phyloP scores from a whole-genome alignment of 2,888 invertebrate genomes.

The Aradus depressus region DNA sequence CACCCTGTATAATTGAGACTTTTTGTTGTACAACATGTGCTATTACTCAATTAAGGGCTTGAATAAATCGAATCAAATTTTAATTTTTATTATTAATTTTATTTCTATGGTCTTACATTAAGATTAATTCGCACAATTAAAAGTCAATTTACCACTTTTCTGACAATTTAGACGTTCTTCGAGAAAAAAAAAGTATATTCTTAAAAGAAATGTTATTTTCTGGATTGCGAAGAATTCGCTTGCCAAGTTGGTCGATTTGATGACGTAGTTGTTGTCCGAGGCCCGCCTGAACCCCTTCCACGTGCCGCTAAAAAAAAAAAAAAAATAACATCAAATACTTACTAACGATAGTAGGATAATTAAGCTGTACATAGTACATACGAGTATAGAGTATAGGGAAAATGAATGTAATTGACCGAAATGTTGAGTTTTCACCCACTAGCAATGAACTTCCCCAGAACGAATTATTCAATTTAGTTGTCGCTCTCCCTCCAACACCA shows the following conservation, averaged over 20 bases:
- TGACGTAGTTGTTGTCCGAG: conserved; percentile 13
- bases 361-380: neutral
- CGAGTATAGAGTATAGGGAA: no score
- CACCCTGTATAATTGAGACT: no score
- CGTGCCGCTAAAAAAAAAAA: conserved; percentile 20
- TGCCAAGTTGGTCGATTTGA: conserved; percentile 20
- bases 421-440: neutral
- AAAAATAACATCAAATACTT: neutral
- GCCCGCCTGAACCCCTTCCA: conserved; percentile 20
- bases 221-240: conserved; percentile 4
- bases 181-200: neutral
- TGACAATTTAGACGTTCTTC: no score
- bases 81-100: no score
- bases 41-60: no score
- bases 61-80: no score
- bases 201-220: conserved; percentile 1
- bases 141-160: no score
- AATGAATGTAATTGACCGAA: neutral
- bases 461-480: neutral
- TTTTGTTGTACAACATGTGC: no score
- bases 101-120: no score
- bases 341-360: neutral
- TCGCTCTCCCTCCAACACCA: no score
- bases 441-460: neutral
- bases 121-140: no score